Evolutionary conservation across 2,113 vertebrate genomes (phyloP), one percentile per base, ranked within the genome.

Genomic region (Octodon degus): DNA sequence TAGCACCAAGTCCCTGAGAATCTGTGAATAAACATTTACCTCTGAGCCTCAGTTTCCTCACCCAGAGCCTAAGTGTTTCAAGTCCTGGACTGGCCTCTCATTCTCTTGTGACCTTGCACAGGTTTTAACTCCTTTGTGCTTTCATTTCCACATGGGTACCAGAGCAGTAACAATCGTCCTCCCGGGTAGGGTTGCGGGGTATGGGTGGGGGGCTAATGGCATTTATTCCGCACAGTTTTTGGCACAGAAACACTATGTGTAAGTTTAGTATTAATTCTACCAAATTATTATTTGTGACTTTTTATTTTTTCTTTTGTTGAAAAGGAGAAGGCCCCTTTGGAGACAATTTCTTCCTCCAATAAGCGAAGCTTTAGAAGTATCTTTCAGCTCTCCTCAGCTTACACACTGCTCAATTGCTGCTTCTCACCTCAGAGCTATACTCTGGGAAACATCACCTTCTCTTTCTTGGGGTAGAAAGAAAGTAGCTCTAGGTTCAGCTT

Each of bases 361-460:
- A 37, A 30, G 0, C 30, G 0, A 55, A 25, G 58, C 53, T 91
- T 77, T 74, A 43, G 86, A 67, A 65, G 34, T 0, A 0, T 19
- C 34, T 80, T 47, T 43, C 8, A 2, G 1, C 13, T 86, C 86
- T 82, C 53, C 30, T 24, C 1, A 2, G 77, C 20, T 22, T 9
- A 14, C 37, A 4, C 0, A 4, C 0, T 0, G 13, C 72, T 70
- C 43, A 11, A 0, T 3, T 6, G 8, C 1, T 30, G 43, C 37
- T 58, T 81, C 34, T 67, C 53, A 6, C 7, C 19, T 34, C n/a
- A n/a, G 40, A 55, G 27, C 20, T 25, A 43, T 3, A 17, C 37
- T 24, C 70, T 37, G 68, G 91, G 62, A 94, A 89, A 17, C 17
- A 43, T 7, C 43, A 34, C 43, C 2, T 27, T 80, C 82, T 37